A percentile compares a stretch with the other conserved stretches of the same genome.
These are phyloP conservation scores for Neoaliturus tenellus DNA, from an alignment of 2,888 invertebrate species.

Conservation along the genomic window DNA sequence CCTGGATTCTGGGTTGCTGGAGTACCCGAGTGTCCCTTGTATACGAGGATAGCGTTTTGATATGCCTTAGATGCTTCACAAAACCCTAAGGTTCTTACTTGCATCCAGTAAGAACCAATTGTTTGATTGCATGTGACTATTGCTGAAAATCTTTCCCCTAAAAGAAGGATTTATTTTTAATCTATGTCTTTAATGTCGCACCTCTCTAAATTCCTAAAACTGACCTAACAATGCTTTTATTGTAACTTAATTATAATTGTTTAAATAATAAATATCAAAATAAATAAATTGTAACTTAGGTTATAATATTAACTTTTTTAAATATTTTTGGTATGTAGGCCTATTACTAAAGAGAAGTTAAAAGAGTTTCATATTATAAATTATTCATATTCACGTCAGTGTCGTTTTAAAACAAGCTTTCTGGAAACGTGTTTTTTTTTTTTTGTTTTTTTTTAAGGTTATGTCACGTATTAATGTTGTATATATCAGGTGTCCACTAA, in stretches of 20 bases:
- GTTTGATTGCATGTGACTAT: not conserved
- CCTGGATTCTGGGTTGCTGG: too few species aligned
- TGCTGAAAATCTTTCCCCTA: not conserved
- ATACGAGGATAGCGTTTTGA: too few species aligned
- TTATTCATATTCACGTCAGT: too few species aligned
- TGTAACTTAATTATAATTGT: not conserved
- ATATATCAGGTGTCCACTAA: too few species aligned
- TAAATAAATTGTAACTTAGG: not conserved
- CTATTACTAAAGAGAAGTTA: too few species aligned
- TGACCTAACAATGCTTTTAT: not conserved
- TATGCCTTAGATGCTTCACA: not conserved
- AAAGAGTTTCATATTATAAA: too few species aligned
- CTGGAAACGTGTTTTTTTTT: too few species aligned
- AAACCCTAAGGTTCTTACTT: not conserved
- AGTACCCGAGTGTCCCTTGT: too few species aligned
- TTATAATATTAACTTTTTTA: not conserved
- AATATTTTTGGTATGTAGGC: not conserved
- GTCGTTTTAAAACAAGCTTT: too few species aligned
- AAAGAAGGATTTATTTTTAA: not conserved
- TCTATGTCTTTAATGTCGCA: not conserved
- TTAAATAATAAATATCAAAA: not conserved
- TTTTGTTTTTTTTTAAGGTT: too few species aligned
- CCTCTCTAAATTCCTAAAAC: too few species aligned
- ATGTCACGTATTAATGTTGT: too few species aligned
- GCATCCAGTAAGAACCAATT: not conserved